Percentiles rank a stretch among this genome's conserved stretches.
These are phyloP conservation scores for Elegia similella DNA, from an alignment of 2,888 invertebrate species.

Conservation along the genomic window DNA sequence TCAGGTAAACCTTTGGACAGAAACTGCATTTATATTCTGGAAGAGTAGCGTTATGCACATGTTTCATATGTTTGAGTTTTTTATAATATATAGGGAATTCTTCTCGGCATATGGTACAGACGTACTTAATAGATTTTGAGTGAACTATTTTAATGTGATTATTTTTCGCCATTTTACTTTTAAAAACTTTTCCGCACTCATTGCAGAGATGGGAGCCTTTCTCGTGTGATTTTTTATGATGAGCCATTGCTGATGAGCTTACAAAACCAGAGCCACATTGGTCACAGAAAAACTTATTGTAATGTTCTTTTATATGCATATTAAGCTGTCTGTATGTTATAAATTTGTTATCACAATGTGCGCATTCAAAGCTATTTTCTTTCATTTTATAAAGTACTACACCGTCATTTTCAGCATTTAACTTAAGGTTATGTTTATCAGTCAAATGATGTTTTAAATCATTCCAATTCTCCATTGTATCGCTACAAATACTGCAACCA, in stretches of 20 bases:
- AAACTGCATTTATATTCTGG: slow-evolving; percentile 35
- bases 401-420: slow-evolving; percentile 13
- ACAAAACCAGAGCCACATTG: slow-evolving; percentile 44
- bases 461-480: slow-evolving; percentile 10
- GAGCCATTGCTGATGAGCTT: slow-evolving; percentile 33
- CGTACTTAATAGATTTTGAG: background rate
- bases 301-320: slow-evolving; percentile 45
- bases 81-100: slow-evolving; percentile 29
- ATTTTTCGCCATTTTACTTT: background rate
- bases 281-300: slow-evolving; percentile 42
- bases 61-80: slow-evolving; percentile 38
- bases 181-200: slow-evolving; percentile 20
- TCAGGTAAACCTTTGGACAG: slow-evolving; percentile 23
- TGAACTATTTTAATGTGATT: slow-evolving; percentile 8
- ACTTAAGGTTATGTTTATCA: slow-evolving; percentile 13
- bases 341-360: slow-evolving; percentile 8
- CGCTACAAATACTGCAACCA: slow-evolving; percentile 24
- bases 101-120: background rate
- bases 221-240: slow-evolving; percentile 34
- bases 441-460: slow-evolving; percentile 20
- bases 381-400: slow-evolving; percentile 19
- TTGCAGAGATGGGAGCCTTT: slow-evolving; percentile 26
- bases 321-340: slow-evolving; percentile 20
- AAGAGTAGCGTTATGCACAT: slow-evolving; percentile 32
- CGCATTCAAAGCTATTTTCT: slow-evolving; percentile 12